Conservation (phyloP, 2,797 vertebrate species). For the Myoxocephalus aenaeus region DNA sequence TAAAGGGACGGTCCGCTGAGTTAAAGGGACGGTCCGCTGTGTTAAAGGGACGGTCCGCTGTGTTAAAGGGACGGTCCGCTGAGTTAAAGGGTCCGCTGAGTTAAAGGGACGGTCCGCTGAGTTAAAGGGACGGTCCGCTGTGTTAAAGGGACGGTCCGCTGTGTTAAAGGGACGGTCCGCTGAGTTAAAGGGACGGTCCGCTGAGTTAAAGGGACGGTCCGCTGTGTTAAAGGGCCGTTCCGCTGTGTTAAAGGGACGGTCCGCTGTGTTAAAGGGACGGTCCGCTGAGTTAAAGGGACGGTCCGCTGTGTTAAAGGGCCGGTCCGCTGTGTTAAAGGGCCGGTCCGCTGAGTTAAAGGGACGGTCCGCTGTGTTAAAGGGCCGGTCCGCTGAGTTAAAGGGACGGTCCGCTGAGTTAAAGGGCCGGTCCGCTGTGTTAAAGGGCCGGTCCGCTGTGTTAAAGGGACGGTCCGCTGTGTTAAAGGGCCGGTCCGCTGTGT, state of each 20-base stretch:
- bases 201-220: conserved; percentile 9
- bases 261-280: conserved; percentile 39
- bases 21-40: background rate
- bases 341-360: background rate
- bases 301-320: too few relatives aligned
- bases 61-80: background rate
- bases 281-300: background rate
- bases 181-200: background rate
- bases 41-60: too few relatives aligned
- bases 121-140: background rate
- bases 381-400: background rate
- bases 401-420: background rate
- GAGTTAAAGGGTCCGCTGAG: background rate
- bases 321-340: too few relatives aligned
- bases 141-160: too few relatives aligned
- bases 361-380: background rate
- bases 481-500: background rate
- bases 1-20: background rate
- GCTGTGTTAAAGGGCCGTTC: rapidly evolving
- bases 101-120: conserved; percentile 30
- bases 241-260: background rate
- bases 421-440: background rate
- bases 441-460: too few relatives aligned
- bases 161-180: background rate
- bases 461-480: background rate